Conservation (phyloP, 2,888 invertebrate species). For the Globia sparganii region DNA sequence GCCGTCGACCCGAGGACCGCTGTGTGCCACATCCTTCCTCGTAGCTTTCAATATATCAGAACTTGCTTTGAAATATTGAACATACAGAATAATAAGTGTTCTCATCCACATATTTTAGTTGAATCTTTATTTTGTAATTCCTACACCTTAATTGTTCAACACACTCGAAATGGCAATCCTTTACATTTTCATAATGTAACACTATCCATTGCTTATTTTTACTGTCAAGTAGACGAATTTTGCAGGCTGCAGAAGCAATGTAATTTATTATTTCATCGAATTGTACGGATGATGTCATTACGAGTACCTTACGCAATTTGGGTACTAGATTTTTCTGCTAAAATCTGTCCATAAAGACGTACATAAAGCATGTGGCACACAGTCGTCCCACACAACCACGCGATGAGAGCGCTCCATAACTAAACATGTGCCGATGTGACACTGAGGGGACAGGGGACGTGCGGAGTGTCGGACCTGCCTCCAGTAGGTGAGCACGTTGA, state of each 20-base stretch:
- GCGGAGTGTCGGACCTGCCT: constrained; percentile 2
- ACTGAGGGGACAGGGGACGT: background rate
- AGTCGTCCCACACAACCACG: constrained; percentile 40
- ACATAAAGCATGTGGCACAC: constrained; percentile 39
- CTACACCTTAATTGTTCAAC: background rate
- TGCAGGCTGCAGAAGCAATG: background rate
- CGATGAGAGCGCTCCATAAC: constrained; percentile 41
- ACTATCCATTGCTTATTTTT: background rate
- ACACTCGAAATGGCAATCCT: background rate
- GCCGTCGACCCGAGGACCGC: constrained; percentile 39
- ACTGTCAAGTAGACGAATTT: too few species aligned
- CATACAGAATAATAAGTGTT: background rate
- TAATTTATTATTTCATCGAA: background rate
- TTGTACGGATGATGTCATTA: background rate
- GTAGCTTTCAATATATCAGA: background rate
- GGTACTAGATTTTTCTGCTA: background rate
- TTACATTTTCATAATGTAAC: background rate
- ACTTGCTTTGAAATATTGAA: background rate
- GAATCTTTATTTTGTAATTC: background rate
- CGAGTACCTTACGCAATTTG: background rate
- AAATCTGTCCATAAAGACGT: background rate
- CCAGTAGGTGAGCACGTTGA: too few species aligned
- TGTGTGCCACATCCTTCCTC: constrained; percentile 16
- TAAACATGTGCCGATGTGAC: constrained; percentile 21
- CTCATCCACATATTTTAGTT: too few species aligned